A percentile compares a stretch with the other conserved stretches of the same genome.
phyloP scores from a whole-genome alignment of 2,888 invertebrate genomes.

The Molanna angustata region DNA sequence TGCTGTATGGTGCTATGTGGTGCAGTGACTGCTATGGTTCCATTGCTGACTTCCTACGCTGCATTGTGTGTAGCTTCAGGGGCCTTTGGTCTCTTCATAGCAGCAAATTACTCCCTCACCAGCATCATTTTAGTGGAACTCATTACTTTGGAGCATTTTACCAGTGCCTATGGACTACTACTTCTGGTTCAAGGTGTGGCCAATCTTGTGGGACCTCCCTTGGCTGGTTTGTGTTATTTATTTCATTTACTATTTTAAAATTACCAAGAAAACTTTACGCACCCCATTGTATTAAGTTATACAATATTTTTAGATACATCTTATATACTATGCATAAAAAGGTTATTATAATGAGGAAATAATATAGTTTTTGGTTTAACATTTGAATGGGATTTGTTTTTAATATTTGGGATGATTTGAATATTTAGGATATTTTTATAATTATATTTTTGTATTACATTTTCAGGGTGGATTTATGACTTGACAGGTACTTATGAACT shows the following conservation, averaged over 20 bases:
- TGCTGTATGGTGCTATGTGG: constrained; percentile 74
- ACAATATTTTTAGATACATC: no score
- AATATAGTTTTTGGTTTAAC: no score
- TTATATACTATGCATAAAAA: no score
- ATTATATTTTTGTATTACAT: constrained; percentile 7
- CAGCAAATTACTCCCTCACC: constrained; percentile 89
- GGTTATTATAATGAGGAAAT: no score
- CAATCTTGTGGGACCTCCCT: constrained; percentile 84
- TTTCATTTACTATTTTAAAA: no score
- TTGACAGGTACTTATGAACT: constrained; percentile 72
- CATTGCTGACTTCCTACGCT: constrained; percentile 57
- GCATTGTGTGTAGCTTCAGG: constrained; percentile 64
- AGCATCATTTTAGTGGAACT: constrained; percentile 88
- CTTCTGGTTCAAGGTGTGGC: constrained; percentile 87
- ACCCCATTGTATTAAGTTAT: no score
- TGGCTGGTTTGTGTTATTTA: constrained; percentile 77
- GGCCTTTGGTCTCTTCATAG: constrained; percentile 86
- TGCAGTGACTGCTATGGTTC: constrained; percentile 63
- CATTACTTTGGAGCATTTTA: constrained; percentile 86
- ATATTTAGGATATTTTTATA: no score
- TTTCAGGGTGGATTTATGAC: constrained; percentile 79
- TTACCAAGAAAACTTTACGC: no score
- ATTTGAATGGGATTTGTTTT: no score
- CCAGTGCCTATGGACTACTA: constrained; percentile 86
- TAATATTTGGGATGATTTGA: no score